phyloP scores from a whole-genome alignment of 2,888 invertebrate genomes.

The Volucella inanis region DNA sequence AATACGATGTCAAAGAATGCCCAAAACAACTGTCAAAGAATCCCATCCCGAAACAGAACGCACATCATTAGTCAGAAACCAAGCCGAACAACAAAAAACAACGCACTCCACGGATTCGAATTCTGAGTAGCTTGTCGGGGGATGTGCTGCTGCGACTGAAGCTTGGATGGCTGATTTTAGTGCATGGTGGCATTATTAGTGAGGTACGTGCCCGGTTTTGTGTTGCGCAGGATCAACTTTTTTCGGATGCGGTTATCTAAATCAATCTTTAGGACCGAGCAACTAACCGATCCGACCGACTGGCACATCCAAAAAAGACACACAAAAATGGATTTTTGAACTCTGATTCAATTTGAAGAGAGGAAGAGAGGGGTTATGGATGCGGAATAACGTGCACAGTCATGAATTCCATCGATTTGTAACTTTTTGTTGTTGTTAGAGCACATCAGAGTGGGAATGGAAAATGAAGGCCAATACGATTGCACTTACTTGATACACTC shows the following conservation, averaged over 20 bases:
- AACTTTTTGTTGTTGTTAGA: slow-evolving; percentile 67
- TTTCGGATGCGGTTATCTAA: slow-evolving; percentile 74
- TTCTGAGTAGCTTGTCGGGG: slow-evolving; percentile 65
- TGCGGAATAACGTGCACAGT: slow-evolving; percentile 71
- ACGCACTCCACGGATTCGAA: slow-evolving; percentile 22
- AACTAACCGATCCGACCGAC: slow-evolving; percentile 24
- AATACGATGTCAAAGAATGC: slow-evolving; percentile 70
- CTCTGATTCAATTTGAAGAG: not conserved
- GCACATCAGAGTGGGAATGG: slow-evolving; percentile 59
- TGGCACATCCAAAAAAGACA: slow-evolving; percentile 24
- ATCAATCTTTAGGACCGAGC: slow-evolving; percentile 69
- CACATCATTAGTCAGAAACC: slow-evolving; percentile 68
- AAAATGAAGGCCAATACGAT: slow-evolving; percentile 48
- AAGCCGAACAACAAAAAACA: slow-evolving; percentile 19
- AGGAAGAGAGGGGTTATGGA: not conserved
- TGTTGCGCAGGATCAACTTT: slow-evolving; percentile 73
- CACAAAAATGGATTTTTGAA: slow-evolving; percentile 71
- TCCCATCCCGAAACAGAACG: slow-evolving; percentile 66
- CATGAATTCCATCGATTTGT: slow-evolving; percentile 74
- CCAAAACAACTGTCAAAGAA: slow-evolving; percentile 74
- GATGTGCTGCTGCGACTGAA: slow-evolving; percentile 28
- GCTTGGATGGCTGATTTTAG: slow-evolving; percentile 57
- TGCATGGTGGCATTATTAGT: slow-evolving; percentile 74
- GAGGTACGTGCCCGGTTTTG: slow-evolving; percentile 74
- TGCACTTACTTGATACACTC: slow-evolving; percentile 39